Percentiles rank a stretch among this genome's conserved stretches.
Evolutionary conservation across 2,888 invertebrate genomes (phyloP).

Genomic region (Hydrotaea cyrtoneurina): DNA sequence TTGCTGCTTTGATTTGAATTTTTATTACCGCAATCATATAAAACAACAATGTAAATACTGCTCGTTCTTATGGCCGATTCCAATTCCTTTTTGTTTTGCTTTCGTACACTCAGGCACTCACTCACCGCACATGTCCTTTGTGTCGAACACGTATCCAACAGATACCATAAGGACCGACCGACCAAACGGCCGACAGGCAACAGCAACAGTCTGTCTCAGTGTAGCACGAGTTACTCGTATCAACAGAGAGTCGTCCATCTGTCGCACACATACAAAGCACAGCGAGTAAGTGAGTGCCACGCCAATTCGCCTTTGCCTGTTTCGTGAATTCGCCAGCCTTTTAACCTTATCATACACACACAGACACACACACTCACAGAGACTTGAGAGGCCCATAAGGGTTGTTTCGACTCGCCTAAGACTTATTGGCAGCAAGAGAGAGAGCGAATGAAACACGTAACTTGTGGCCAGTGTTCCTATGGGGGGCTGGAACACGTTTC

Average conservation of each 20-base stretch:
- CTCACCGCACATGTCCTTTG: conserved; percentile 71
- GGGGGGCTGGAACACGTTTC: conserved; percentile 47
- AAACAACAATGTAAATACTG: conserved; percentile 44
- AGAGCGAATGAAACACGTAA: conserved; percentile 1
- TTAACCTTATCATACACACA: conserved; percentile 35
- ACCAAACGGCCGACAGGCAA: conserved; percentile 48
- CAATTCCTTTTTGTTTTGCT: conserved; percentile 46
- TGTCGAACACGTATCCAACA: conserved; percentile 23
- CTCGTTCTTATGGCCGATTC: conserved; percentile 46
- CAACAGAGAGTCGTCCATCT: conserved; percentile 66
- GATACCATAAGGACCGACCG: conserved; percentile 44
- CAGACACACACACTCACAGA: no score
- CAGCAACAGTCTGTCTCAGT: conserved; percentile 65
- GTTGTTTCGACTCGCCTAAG: conserved; percentile 35
- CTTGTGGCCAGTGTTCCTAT: conserved; percentile 47
- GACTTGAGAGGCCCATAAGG: conserved; percentile 24
- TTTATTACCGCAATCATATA: conserved; percentile 60
- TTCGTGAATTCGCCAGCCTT: conserved; percentile 51
- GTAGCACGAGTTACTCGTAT: conserved; percentile 56
- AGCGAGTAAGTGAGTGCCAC: background rate
- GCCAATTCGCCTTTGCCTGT: conserved; percentile 47
- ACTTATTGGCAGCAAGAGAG: conserved; percentile 35
- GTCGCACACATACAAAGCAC: conserved; percentile 13
- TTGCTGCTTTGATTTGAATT: conserved; percentile 66
- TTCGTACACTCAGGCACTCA: conserved; percentile 3